Evolutionary conservation across 1,140 invertebrate species (phyloP).

Genomic region (Drosophila micromelanica): DNA sequence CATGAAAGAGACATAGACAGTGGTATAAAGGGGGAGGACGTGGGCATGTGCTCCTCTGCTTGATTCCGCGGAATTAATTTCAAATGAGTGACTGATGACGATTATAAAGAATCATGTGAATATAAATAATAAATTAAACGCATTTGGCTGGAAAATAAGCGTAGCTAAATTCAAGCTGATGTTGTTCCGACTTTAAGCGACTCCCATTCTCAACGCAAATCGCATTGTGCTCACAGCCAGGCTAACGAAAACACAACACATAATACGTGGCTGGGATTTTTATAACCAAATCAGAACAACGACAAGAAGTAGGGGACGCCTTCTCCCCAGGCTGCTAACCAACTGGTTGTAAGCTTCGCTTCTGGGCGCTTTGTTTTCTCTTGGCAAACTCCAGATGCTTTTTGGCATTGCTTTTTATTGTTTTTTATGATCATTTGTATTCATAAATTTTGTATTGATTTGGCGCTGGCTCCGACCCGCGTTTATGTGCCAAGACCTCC

Average conservation of each 20-base stretch:
- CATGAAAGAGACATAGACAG: background rate
- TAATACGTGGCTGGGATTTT: conserved; percentile 74
- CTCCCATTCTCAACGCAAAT: conserved; percentile 25
- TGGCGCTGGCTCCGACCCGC: conserved; percentile 22
- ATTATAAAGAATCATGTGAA: conserved; percentile 46
- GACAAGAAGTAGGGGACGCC: background rate
- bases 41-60: conserved; percentile 3
- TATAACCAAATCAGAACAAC: conserved; percentile 80
- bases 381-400: conserved; percentile 48
- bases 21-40: conserved; percentile 6
- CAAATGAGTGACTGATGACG: conserved; percentile 69
- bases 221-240: conserved; percentile 26
- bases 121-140: conserved; percentile 67
- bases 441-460: conserved; percentile 83
- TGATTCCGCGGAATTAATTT: conserved; percentile 80
- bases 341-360: conserved; percentile 42
- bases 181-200: conserved; percentile 24
- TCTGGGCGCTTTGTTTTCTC: conserved; percentile 46
- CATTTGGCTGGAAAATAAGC: conserved; percentile 60
- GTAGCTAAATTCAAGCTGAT: conserved; percentile 1
- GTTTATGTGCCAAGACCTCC: conserved; percentile 52
- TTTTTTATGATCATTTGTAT: conserved; percentile 84
- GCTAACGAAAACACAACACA: conserved; percentile 15
- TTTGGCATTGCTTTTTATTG: conserved; percentile 82
- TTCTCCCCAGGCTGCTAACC: background rate